Base-by-base conservation (phyloP, 2,113 vertebrate genomes). In the Mastomys natalensis region DNA sequence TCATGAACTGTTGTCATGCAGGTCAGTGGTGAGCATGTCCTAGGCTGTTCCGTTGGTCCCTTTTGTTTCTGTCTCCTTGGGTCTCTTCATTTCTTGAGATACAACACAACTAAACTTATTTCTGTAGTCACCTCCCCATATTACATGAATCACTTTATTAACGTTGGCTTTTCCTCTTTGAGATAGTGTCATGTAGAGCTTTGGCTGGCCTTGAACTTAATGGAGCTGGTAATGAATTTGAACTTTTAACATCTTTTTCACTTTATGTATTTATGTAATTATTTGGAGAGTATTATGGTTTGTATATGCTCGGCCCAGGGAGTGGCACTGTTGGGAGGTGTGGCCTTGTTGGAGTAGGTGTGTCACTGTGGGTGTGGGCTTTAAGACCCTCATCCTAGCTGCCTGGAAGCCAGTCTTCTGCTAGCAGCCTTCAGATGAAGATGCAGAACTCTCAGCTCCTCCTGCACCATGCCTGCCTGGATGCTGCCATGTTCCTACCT, bases 1-100 rank as follows among this genome's bases (percentile, higher is more conserved):
- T 21, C 2, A 0, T 43, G 26, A 11, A 7, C 48, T 19, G 4
- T 53, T 37, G 13, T 62, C 6, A 0, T 55, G 0, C 6, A 68
- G 31, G 19, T 78, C 24, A 6, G 37, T 3, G 3, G 22, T 55
- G 26, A 16, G 26, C 40, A 4, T 87, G 72, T 53, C 68, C 55
- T 48, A 40, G 43, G 29, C 40, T 37, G 21, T 15, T 12, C 73
- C 5, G 2, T 37, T 53, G 4, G 29, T 74, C 55, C 31, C 12
- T 5, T 24, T 21, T 4, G 15, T 74, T 1, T 37, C 12, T 34
- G 9, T 26, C 29, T 26, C 21, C 7, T 64, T 13, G 17, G 43
- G 31, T 15, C 60, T 64, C 48, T 43, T 11, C 51, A 60, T 29
- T 77, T 24, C 34, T 60, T 74, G 45, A 53, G 34, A 64, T 21